Base-by-base conservation (phyloP, 2,888 invertebrate species). In the Pandemis heparana region DNA sequence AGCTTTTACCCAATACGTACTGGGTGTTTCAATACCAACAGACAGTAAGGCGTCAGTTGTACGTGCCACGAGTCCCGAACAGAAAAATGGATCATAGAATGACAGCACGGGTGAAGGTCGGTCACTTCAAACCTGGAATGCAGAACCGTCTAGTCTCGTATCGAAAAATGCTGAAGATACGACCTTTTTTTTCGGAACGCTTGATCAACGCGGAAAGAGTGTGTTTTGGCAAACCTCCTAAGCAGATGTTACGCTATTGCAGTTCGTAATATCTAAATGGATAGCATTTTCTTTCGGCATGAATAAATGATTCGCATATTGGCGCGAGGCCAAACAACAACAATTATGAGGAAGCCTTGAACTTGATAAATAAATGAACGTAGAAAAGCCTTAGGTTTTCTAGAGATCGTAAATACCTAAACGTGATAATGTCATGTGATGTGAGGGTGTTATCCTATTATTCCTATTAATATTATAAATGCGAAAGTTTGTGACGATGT, bases 181-280 rank as follows among this genome's bases (percentile, higher is more conserved):
- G 23, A 56, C 12, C 4, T 56, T 23, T n/a, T 56, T 12, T 12
- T 5, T 56, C 4, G 10, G 0, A 23, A 23, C 5, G 1, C 12
- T 56, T 12, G 23, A 53, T 38, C 18, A 18, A 18, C 10, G 9
- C 53, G 18, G 53, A 53, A 53, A 53, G 18, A 53, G 53, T 53
- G 48, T 51, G 18, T 62, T 16, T 69, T 70, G 62, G 70, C 70
- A 70, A 51, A 39, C 38, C n/a, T 70, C 70, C 70, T 70, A 70
- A 62, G 23, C 53, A 62, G 41, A 62, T 62, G 70, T 62, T 70
- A 51, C 23, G 51, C 48, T 60, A 41, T 41, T 18, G 23, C 51
- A 56, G 5, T 51, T 16, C 48, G 61, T 38, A 14, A 51, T 62
- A 70, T 41, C 12, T 48, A 41, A 38, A 60, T 64, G 64, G 38